phyloP scores from a whole-genome alignment of 2,888 invertebrate genomes.

The Macrophya annulata region DNA sequence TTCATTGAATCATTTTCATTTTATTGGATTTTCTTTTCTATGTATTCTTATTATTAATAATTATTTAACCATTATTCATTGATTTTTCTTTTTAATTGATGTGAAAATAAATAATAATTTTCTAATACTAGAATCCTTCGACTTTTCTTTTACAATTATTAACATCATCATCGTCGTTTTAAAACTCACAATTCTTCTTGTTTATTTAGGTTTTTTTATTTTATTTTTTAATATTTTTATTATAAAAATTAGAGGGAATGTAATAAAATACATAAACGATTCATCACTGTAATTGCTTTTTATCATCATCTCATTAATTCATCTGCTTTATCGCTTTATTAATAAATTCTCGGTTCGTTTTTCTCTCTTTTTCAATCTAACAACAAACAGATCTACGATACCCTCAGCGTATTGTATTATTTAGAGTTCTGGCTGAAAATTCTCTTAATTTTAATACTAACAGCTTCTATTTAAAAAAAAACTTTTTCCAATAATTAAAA shows the following conservation, averaged over 20 bases:
- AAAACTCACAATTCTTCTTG: neutral
- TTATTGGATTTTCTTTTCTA: slow-evolving; percentile 53
- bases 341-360: neutral
- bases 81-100: slow-evolving; percentile 61
- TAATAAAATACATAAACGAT: too few species aligned
- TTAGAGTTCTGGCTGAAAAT: too few species aligned
- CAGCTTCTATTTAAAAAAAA: neutral
- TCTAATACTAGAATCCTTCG: slow-evolving; percentile 69
- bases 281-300: too few species aligned
- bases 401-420: too few species aligned
- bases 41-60: slow-evolving; percentile 57
- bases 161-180: neutral
- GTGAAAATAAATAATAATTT: slow-evolving; percentile 71
- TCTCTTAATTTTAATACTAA: too few species aligned
- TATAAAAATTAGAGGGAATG: too few species aligned
- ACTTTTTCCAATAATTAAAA: neutral
- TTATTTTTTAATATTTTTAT: too few species aligned
- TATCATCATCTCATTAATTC: neutral
- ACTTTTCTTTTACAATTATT: slow-evolving; percentile 66
- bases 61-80: slow-evolving; percentile 64
- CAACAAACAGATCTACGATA: neutral
- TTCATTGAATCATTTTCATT: slow-evolving; percentile 1
- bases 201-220: too few species aligned
- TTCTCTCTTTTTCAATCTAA: neutral
- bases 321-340: neutral